Evolutionary conservation across 2,797 vertebrate species (phyloP), one percentile per base, ranked within the genome.

Genomic region (Caiman crocodilus): DNA sequence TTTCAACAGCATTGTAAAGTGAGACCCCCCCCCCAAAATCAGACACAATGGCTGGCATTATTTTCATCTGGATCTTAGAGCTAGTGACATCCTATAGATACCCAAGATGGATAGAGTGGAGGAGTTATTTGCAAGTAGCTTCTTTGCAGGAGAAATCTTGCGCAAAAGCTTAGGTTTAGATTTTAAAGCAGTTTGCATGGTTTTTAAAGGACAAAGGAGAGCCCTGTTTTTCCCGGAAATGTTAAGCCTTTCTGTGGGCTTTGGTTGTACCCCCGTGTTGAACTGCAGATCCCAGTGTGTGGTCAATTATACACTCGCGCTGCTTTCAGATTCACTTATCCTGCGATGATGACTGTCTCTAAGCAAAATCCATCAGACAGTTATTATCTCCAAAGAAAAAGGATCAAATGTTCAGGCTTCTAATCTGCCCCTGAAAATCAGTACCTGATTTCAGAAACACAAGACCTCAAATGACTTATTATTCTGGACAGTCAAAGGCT

Each of bases 321-420:
- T 91, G 92, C 90, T 94, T 96, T 96, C 94, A 93, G 91, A 95
- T 93, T 96, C 93, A 92, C 93, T 97, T 96, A 95, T 91, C 89
- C 78, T 57, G 94, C n/a, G 20, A 96, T 90, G 94, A 91, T 93
- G 91, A 91, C 94, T 96, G 82, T 85, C 85, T 94, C 92, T 60
- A 92, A 95, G 87, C 94, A 94, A 94, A 96, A 95, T 94, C 85
- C 87, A 96, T 94, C 95, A 95, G 96, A 97, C 87, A 79, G 87
- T 93, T 87, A 89, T 97, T 97, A 96, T 96, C 90, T 82, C 91
- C 60, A 93, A 96, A 94, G 92, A 90, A 96, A 85, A 94, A 76
- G 65, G 88, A 80, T 97, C 85, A 87, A 96, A 94, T 87, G 87
- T 90, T 92, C 92, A 91, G 94, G 79, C 74, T 88, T 92, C 93